Conservation (phyloP, 2,113 vertebrate genomes). For the Plecotus auritus region DNA sequence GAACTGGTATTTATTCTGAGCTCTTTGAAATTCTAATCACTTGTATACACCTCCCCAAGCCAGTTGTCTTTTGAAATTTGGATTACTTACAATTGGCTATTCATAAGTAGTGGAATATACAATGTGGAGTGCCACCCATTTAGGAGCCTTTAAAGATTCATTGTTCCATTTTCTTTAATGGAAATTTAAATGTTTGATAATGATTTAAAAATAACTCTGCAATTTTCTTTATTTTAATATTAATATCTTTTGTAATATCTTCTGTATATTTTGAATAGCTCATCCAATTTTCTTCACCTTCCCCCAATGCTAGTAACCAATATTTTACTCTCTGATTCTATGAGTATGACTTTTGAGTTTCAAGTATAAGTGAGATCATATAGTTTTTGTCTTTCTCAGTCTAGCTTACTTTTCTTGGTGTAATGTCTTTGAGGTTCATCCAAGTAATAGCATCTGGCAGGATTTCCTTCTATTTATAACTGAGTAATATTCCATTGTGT, state of each 20-base stretch:
- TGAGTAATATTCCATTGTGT: not conserved
- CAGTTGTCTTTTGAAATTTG: slow-evolving; percentile 81
- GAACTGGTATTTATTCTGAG: slow-evolving; percentile 83
- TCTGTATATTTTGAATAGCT: slow-evolving; percentile 8
- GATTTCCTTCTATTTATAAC: not conserved
- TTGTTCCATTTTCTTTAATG: slow-evolving; percentile 64
- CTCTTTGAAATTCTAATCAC: slow-evolving; percentile 87
- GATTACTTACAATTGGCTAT: slow-evolving; percentile 83
- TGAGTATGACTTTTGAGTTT: not conserved
- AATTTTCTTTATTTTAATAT: slow-evolving; percentile 63
- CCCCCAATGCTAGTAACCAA: not conserved
- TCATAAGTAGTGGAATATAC: slow-evolving; percentile 77
- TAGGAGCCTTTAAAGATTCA: slow-evolving; percentile 67
- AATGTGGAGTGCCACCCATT: slow-evolving; percentile 63
- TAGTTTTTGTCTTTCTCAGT: not conserved
- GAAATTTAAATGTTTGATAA: slow-evolving; percentile 64
- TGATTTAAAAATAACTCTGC: slow-evolving; percentile 58
- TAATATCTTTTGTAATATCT: slow-evolving; percentile 34
- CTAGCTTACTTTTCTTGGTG: not conserved
- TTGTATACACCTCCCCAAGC: slow-evolving; percentile 82
- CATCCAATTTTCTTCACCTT: not conserved
- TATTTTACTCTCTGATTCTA: not conserved
- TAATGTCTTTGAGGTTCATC: not conserved
- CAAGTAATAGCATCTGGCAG: not conserved
- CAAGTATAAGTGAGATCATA: not conserved